Conservation (phyloP, 2,888 invertebrate genomes). For the Pseudococcus longispinus region DNA sequence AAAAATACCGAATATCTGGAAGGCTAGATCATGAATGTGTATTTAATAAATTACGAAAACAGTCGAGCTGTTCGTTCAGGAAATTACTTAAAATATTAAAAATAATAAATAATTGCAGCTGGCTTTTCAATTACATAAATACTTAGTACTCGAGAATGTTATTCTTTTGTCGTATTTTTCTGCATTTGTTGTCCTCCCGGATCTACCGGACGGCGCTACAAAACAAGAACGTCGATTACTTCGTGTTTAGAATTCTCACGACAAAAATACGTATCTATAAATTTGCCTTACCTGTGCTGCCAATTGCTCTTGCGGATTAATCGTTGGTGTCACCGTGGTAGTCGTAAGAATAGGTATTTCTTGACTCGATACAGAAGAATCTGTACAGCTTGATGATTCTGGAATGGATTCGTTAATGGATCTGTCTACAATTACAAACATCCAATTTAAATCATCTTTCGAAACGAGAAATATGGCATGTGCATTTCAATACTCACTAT, state of each 20-base stretch:
- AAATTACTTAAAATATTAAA: not conserved
- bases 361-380: not conserved
- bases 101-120: not conserved
- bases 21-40: not conserved
- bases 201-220: constrained; percentile 35
- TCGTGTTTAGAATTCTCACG: not conserved
- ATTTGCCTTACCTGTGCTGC: constrained; percentile 40
- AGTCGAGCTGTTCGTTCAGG: not conserved
- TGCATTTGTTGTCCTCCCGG: constrained; percentile 23
- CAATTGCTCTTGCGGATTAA: constrained; percentile 20
- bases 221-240: not conserved
- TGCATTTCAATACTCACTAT: not conserved
- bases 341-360: constrained; percentile 1
- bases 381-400: constrained; percentile 46
- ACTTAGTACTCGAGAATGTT: not conserved
- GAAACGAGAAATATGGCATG: not conserved
- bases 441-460: not conserved
- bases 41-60: not conserved
- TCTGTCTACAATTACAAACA: not conserved
- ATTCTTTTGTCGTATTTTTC: not conserved
- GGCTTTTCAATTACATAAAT: not conserved
- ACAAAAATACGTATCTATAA: not conserved
- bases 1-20: not conserved
- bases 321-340: constrained; percentile 6
- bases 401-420: constrained; percentile 53